A percentile compares a stretch with the other conserved stretches of the same genome.
Evolutionary conservation across 2,797 vertebrate genomes (phyloP).

Genomic region (Bradypus variegatus): DNA sequence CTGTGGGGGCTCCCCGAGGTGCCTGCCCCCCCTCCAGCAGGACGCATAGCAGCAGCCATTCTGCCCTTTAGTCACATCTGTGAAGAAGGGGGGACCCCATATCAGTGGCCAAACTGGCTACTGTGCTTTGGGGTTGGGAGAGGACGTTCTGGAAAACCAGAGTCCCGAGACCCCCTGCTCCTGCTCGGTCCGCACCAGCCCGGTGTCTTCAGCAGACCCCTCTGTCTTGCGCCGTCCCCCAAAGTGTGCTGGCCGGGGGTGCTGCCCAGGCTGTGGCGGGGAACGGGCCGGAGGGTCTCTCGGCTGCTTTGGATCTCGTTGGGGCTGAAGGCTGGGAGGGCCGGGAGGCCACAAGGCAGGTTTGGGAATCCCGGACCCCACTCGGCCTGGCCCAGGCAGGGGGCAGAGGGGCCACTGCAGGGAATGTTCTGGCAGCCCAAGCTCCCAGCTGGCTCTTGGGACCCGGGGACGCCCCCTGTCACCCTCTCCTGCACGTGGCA

Average conservation of each 20-base stretch:
- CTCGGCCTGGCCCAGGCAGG: too few species aligned
- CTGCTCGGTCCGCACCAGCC: rapidly evolving
- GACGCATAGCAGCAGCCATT: rapidly evolving
- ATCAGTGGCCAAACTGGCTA: rapidly evolving
- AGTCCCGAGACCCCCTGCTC: not conserved
- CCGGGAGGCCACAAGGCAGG: not conserved
- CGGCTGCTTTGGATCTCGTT: not conserved
- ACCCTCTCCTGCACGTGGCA: not conserved
- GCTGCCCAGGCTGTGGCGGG: not conserved
- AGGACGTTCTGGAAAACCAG: not conserved
- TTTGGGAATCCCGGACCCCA: not conserved
- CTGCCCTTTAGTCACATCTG: not conserved
- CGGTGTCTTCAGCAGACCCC: rapidly evolving
- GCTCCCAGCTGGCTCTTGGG: not conserved
- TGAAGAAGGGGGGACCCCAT: too few species aligned
- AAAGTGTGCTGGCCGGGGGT: rapidly evolving
- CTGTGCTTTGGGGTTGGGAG: not conserved
- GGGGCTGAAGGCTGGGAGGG: too few species aligned
- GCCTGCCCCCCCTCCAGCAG: rapidly evolving
- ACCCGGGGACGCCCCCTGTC: not conserved
- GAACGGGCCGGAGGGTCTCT: rapidly evolving
- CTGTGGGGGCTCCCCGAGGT: not conserved
- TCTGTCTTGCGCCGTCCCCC: not conserved
- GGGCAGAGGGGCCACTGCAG: not conserved
- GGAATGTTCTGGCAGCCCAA: not conserved